These are phyloP conservation scores for Zaprionus taronus DNA, from an alignment of 1,140 invertebrate species.

Conservation along the genomic window DNA sequence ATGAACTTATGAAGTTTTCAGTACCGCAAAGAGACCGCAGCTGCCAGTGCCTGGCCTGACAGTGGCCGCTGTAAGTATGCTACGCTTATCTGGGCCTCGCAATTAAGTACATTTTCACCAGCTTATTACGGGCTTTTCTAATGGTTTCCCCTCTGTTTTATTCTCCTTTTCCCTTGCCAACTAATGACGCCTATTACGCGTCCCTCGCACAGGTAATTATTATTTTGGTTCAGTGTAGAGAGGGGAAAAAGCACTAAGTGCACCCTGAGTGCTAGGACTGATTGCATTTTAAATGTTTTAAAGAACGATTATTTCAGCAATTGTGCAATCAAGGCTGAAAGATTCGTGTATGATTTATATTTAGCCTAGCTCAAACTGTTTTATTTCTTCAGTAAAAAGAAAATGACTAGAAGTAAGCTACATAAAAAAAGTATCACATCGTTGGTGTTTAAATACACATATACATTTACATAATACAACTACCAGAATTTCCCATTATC, in stretches of 20 bases:
- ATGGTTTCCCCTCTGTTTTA: conserved; percentile 35
- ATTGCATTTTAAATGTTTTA: conserved; percentile 21
- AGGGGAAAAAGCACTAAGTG: conserved; percentile 11
- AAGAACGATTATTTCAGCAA: neutral
- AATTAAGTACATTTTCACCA: conserved; percentile 51
- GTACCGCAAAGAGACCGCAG: conserved; percentile 32
- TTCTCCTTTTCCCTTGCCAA: conserved; percentile 17
- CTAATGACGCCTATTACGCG: conserved; percentile 62
- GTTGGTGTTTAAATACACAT: neutral
- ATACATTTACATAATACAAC: too few relatives aligned
- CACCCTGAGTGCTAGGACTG: conserved; percentile 3
- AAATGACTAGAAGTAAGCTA: too few relatives aligned
- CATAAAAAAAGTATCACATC: too few relatives aligned
- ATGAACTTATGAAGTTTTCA: conserved; percentile 59
- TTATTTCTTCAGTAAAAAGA: too few relatives aligned
- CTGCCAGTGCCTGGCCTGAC: conserved; percentile 18
- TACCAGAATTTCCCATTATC: neutral
- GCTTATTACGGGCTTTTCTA: conserved; percentile 20
- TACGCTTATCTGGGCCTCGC: conserved; percentile 43
- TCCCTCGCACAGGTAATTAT: conserved; percentile 43
- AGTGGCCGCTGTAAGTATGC: conserved; percentile 43
- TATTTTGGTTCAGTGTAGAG: neutral
- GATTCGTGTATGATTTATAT: too few relatives aligned
- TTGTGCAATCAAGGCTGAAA: too few relatives aligned
- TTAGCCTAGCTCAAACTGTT: too few relatives aligned